Base-by-base conservation (phyloP, 1,140 invertebrate species). In the Pogonomyrmex barbatus region DNA sequence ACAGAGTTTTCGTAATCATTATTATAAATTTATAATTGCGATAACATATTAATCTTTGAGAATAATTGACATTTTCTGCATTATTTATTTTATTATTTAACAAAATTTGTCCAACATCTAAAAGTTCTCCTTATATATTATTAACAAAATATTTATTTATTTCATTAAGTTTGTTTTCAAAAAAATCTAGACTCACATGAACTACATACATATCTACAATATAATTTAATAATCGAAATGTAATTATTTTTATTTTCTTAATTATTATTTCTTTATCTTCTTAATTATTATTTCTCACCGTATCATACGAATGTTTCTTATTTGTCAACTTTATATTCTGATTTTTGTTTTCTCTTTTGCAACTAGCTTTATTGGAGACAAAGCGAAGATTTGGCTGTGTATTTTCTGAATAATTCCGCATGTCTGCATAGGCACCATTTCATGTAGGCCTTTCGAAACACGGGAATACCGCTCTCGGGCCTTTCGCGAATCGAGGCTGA, bases 401-500 rank as follows among this genome's bases (percentile, higher is more conserved):
- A 14, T 1, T 62, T 58, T 10, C 2, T 68, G 12, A 24, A n/a
- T 71, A 71, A 81, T 82, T 39, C 47, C 33, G 6, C 33, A 1
- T 1, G 36, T 30, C 9, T 56, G 50, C 71, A 39, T 70, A 68
- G n/a, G 36, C 24, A 10, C 17, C 39, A 24, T 65, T 82, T 73
- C 30, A 56, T 17, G 30, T 14, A 70, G 65, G 52, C 14, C 39
- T 82, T 58, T 39, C 36, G 63, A 54, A 47, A 33, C 56, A 47
- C 9, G 8, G 10, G 45, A 52, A 65, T 52, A 79, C 3, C 33
- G 45, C 17, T 30, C 33, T 67, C 47, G 36, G 47, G 33, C 17
- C 76, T 65, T 56, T 79, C 77, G 36, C 58, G 79, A 82, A 82
- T 45, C 67, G 79, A 58, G 79, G 67, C 17, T 82, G 67, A 73